Evolutionary conservation across 92 coral and sea anemone genomes (phyloP).

Genomic region (Umimayanthus kanabou): DNA sequence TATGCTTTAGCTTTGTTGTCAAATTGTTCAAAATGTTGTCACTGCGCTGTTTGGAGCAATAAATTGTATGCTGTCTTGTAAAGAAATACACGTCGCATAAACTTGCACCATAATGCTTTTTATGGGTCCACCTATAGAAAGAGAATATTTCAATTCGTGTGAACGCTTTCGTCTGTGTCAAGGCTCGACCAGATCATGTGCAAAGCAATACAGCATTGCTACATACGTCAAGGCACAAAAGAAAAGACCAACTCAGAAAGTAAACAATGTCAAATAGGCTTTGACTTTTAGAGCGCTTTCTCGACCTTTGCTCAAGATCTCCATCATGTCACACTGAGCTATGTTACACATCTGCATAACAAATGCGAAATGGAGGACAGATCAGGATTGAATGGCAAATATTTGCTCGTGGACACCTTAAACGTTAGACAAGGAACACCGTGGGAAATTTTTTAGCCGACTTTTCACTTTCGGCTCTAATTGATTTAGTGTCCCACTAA

Average conservation of each 20-base stretch:
- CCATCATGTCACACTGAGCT: neutral
- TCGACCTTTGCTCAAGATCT: slow-evolving; percentile 12
- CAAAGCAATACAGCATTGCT: slow-evolving; percentile 7
- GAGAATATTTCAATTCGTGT: neutral
- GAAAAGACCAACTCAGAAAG: slow-evolving; percentile 1
- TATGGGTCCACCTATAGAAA: neutral
- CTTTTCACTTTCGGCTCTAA: neutral
- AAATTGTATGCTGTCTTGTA: neutral
- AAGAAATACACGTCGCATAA: neutral
- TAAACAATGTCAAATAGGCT: slow-evolving; percentile 36
- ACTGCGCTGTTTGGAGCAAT: neutral
- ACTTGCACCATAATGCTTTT: too few relatives aligned
- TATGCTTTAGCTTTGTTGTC: slow-evolving; percentile 22
- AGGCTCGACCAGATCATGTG: neutral
- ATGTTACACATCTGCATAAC: slow-evolving; percentile 35
- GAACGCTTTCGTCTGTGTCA: neutral
- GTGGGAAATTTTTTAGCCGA: slow-evolving; percentile 15
- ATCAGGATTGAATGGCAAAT: slow-evolving; percentile 8
- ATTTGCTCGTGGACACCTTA: neutral
- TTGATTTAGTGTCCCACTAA: neutral
- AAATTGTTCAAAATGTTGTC: slow-evolving; percentile 26
- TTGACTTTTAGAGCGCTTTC: slow-evolving; percentile 24
- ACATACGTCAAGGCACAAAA: neutral
- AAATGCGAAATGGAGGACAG: slow-evolving; percentile 16
- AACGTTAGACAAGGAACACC: neutral